Conservation (phyloP, 2,797 vertebrate species). For the Pseudotriccus pelzelni region DNA sequence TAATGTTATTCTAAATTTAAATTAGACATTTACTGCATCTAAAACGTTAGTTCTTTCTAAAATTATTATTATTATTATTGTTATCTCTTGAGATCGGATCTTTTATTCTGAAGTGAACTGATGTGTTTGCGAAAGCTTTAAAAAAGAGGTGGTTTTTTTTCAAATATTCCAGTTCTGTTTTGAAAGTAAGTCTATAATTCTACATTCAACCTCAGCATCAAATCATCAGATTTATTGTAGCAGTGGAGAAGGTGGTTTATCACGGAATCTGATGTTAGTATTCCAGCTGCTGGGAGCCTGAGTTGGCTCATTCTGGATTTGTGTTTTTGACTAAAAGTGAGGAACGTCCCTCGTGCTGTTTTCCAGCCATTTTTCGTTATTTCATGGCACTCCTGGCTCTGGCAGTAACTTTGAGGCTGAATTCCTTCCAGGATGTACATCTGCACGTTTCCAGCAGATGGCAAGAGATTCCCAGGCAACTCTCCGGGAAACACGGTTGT, state of each 20-base stretch:
- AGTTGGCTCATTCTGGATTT: neutral
- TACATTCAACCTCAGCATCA: neutral
- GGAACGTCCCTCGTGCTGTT: neutral
- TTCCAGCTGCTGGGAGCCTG: neutral
- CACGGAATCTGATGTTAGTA: neutral
- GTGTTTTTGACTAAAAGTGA: neutral
- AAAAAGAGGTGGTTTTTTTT: neutral
- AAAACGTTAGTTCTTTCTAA: neutral
- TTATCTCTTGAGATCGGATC: neutral
- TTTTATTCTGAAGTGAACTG: neutral
- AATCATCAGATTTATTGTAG: neutral
- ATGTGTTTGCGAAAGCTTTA: neutral
- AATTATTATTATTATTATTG: neutral
- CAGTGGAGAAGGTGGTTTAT: neutral
- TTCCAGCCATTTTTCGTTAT: neutral
- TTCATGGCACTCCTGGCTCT: neutral
- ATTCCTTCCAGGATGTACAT: neutral
- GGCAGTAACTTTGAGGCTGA: neutral
- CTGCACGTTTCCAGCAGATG: conserved; percentile 56
- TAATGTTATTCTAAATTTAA: neutral
- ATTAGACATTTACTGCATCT: neutral
- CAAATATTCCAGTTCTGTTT: neutral
- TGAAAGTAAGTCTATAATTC: neutral
- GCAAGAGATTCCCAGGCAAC: conserved; percentile 40
- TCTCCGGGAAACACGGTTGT: neutral